phyloP scores from a whole-genome alignment of 30 jellyfish, hydroid and myxozoan genomes.

The Aurelia aurita region DNA sequence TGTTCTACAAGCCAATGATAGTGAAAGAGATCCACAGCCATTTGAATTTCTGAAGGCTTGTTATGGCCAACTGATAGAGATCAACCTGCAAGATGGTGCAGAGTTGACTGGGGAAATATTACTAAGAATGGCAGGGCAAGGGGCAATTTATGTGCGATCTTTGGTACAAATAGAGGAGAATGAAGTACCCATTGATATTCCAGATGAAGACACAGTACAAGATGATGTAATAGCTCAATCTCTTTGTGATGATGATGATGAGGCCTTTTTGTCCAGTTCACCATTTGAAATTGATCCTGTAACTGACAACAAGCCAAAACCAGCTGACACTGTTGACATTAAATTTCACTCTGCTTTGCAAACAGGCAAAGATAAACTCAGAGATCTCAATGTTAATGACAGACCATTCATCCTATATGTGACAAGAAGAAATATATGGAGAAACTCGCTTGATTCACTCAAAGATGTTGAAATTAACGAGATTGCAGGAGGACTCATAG shows the following conservation, averaged over 20 bases:
- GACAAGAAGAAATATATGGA: slow-evolving; percentile 7
- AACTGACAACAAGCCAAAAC: neutral
- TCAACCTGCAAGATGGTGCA: slow-evolving; percentile 16
- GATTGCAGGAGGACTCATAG: slow-evolving; percentile 6
- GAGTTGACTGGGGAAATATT: slow-evolving; percentile 3
- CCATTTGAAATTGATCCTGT: neutral
- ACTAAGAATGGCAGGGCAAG: slow-evolving; percentile 11
- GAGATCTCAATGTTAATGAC: slow-evolving; percentile 4
- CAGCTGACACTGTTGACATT: neutral
- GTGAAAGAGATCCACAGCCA: slow-evolving; percentile 5
- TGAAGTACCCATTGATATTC: neutral
- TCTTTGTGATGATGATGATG: neutral
- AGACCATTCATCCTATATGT: slow-evolving; percentile 3
- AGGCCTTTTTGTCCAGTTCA: neutral
- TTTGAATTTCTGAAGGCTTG: slow-evolving; percentile 16
- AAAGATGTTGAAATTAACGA: slow-evolving; percentile 1
- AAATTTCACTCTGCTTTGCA: neutral
- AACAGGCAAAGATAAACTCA: neutral
- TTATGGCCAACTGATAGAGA: slow-evolving; percentile 4
- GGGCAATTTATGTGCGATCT: neutral
- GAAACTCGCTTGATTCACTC: neutral
- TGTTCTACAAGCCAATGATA: slow-evolving; percentile 8
- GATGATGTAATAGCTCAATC: too few relatives aligned
- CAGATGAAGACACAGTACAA: neutral
- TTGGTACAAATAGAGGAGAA: neutral